A percentile compares a stretch with the other conserved stretches of the same genome.
phyloP scores from a whole-genome alignment of 2,888 invertebrate species.

The Arge pagana region DNA sequence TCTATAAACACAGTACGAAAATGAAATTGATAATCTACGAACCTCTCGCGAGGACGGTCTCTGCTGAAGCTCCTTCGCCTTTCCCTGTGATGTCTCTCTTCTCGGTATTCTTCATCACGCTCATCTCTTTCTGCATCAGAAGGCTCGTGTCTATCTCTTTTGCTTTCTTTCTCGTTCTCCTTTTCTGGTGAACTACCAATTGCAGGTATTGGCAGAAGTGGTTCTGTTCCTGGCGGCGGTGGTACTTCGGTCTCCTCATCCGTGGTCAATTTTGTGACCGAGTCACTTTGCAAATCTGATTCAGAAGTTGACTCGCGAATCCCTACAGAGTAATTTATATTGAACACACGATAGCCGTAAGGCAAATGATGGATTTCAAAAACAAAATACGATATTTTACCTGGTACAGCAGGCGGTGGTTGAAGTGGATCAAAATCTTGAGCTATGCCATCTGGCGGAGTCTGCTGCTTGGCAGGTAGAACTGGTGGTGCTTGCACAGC shows the following conservation, averaged over 20 bases:
- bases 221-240: slow-evolving; percentile 54
- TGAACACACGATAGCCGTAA: neutral
- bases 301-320: slow-evolving; percentile 42
- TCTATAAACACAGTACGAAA: no score
- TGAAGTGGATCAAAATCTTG: slow-evolving; percentile 16
- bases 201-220: slow-evolving; percentile 50
- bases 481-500: slow-evolving; percentile 20
- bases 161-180: slow-evolving; percentile 31
- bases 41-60: slow-evolving; percentile 54
- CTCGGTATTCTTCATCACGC: slow-evolving; percentile 43
- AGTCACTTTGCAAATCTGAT: slow-evolving; percentile 41
- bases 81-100: slow-evolving; percentile 49
- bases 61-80: slow-evolving; percentile 52
- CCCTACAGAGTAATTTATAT: neutral
- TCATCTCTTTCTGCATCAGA: slow-evolving; percentile 40
- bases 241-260: slow-evolving; percentile 53
- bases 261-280: slow-evolving; percentile 39
- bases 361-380: neutral
- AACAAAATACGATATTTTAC: slow-evolving; percentile 29
- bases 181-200: slow-evolving; percentile 41
- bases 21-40: slow-evolving; percentile 5
- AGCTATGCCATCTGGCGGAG: slow-evolving; percentile 7
- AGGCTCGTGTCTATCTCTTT: slow-evolving; percentile 30
- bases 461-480: slow-evolving; percentile 32
- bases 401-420: slow-evolving; percentile 29